Conservation (phyloP, 2,113 vertebrate genomes). For the Sebastes fasciatus region DNA sequence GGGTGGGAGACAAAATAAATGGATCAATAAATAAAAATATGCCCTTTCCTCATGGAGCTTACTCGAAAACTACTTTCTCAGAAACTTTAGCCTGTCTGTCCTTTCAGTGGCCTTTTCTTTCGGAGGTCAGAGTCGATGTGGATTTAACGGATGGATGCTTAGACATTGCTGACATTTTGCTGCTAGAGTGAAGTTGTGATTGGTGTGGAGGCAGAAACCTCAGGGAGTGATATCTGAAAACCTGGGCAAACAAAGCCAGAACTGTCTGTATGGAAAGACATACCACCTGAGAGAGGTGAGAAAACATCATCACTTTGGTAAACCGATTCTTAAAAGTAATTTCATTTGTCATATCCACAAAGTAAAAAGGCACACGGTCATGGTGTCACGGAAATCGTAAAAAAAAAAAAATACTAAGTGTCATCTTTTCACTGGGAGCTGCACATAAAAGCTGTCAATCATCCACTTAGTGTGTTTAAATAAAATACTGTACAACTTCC, state of each 20-base stretch:
- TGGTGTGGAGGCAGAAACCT: not conserved
- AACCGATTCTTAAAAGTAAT: not conserved
- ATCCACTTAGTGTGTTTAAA: too few relatives aligned
- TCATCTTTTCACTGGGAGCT: not conserved
- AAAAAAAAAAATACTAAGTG: not conserved
- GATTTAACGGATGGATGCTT: not conserved
- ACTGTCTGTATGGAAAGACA: not conserved
- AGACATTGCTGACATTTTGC: slow-evolving; percentile 7
- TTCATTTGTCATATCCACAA: not conserved
- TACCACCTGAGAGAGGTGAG: not conserved
- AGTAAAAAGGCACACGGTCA: not conserved
- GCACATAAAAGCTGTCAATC: not conserved
- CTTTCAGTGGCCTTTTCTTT: not conserved
- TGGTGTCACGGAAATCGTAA: not conserved
- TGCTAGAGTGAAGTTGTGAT: not conserved
- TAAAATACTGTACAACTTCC: not conserved
- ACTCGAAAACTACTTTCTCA: not conserved
- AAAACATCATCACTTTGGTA: not conserved
- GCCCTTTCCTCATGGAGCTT: not conserved
- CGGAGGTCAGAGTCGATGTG: not conserved
- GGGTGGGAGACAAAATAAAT: too few relatives aligned
- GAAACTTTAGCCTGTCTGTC: not conserved
- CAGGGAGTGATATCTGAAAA: not conserved
- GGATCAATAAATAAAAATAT: not conserved
- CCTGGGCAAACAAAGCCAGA: not conserved